Evolutionary conservation across 2,113 vertebrate genomes (phyloP).

Genomic region (Bambusicola thoracicus): DNA sequence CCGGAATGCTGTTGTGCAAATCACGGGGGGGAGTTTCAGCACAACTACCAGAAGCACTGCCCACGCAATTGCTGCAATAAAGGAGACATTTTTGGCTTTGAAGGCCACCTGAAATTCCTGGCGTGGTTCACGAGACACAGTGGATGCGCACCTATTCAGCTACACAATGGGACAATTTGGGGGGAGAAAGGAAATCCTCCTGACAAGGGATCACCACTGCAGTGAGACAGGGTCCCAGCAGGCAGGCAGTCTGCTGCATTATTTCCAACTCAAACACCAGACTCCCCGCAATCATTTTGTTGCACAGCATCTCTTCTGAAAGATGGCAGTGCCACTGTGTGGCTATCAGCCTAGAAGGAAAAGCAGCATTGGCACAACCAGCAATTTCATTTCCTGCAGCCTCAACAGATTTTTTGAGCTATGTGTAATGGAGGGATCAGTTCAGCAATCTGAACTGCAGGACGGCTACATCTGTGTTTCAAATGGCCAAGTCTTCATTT

Average conservation of each 20-base stretch:
- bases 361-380: background rate
- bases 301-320: background rate
- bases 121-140: background rate
- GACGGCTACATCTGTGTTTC: background rate
- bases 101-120: background rate
- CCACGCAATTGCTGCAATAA: background rate
- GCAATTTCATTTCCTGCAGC: background rate
- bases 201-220: background rate
- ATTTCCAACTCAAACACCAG: background rate
- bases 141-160: background rate
- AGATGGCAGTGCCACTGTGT: background rate
- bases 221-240: background rate
- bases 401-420: background rate
- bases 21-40: background rate
- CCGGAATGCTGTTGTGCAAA: background rate
- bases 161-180: background rate
- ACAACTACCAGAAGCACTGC: background rate
- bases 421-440: fast-evolving
- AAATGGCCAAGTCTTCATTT: background rate
- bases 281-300: background rate
- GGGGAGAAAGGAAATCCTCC: background rate
- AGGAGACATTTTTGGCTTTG: background rate
- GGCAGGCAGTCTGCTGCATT: background rate
- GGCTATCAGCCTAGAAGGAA: background rate
- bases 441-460: background rate